Conservation (phyloP, 2,113 vertebrate species). For the Montifringilla adamsi region DNA sequence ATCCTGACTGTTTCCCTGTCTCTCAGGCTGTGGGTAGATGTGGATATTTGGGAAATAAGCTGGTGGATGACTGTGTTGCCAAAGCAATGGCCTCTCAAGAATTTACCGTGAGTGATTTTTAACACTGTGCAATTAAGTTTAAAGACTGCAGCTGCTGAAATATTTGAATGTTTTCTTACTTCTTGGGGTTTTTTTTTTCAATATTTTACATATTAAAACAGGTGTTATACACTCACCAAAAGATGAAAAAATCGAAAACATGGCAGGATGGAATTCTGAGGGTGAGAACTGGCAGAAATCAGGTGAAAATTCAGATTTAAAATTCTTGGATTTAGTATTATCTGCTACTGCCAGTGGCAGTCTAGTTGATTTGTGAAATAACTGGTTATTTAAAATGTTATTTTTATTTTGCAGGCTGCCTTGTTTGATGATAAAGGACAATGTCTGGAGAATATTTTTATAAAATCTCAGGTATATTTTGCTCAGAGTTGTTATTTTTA, state of each 20-base stretch:
- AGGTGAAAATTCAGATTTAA: conserved; percentile 56
- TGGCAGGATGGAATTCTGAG: conserved; percentile 82
- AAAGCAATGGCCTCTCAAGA: conserved; percentile 58
- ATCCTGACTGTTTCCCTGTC: background rate
- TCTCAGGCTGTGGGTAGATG: background rate
- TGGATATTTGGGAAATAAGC: background rate
- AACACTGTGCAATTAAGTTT: background rate
- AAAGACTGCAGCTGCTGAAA: background rate
- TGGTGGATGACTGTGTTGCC: background rate
- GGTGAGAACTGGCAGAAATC: conserved; percentile 53
- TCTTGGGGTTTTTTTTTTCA: background rate
- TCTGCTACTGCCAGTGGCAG: background rate
- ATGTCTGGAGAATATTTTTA: conserved; percentile 76
- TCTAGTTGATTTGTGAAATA: background rate
- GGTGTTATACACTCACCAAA: conserved; percentile 82
- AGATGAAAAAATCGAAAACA: conserved; percentile 78
- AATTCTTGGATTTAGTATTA: fast-evolving
- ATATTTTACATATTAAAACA: background rate
- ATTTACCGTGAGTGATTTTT: conserved; percentile 62
- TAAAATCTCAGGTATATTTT: conserved; percentile 73
- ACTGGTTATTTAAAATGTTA: background rate
- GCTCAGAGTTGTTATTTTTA: background rate
- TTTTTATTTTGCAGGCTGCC: conserved; percentile 67
- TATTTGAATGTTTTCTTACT: background rate
- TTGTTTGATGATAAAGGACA: conserved; percentile 78